Evolutionary conservation across 2,113 vertebrate genomes (phyloP).

Genomic region (Ginglymostoma cirratum): DNA sequence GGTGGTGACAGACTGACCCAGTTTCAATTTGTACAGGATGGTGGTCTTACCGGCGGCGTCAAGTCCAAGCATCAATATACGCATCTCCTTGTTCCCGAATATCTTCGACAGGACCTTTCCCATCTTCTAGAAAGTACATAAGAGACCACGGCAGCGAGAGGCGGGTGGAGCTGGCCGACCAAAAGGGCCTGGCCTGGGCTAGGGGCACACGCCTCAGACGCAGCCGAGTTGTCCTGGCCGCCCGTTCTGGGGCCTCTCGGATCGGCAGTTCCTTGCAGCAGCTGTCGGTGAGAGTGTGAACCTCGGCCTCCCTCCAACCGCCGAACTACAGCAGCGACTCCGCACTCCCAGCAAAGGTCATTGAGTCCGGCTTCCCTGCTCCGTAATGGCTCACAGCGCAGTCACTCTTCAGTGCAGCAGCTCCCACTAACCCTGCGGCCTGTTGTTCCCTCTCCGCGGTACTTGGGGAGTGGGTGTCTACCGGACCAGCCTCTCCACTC

Average conservation of each 20-base stretch:
- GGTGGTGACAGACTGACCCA: conserved; percentile 97
- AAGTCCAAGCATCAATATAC: conserved; percentile 97
- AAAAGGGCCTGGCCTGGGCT: not conserved
- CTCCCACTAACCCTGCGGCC: not conserved
- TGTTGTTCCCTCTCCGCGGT: not conserved
- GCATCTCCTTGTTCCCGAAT: conserved; percentile 99
- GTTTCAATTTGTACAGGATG: conserved; percentile 98
- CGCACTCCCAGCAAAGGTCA: not conserved
- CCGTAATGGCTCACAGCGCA: not conserved
- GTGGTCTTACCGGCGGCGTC: conserved; percentile 97
- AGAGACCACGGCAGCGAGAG: conserved; percentile 44
- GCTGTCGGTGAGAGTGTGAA: not conserved
- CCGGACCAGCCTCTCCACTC: not conserved
- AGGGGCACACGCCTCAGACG: too few relatives aligned
- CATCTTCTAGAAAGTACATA: conserved; percentile 74
- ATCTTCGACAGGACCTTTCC: conserved; percentile 98
- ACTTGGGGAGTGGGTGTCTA: not conserved
- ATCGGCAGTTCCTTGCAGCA: not conserved
- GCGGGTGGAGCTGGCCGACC: not conserved
- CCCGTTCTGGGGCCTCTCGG: not conserved
- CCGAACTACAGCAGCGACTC: not conserved
- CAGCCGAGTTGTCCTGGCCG: not conserved
- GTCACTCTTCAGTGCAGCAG: not conserved
- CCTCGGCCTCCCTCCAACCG: not conserved
- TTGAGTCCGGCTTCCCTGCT: not conserved